Conservation (phyloP, 2,113 vertebrate genomes). For the Spilogale gracilis region DNA sequence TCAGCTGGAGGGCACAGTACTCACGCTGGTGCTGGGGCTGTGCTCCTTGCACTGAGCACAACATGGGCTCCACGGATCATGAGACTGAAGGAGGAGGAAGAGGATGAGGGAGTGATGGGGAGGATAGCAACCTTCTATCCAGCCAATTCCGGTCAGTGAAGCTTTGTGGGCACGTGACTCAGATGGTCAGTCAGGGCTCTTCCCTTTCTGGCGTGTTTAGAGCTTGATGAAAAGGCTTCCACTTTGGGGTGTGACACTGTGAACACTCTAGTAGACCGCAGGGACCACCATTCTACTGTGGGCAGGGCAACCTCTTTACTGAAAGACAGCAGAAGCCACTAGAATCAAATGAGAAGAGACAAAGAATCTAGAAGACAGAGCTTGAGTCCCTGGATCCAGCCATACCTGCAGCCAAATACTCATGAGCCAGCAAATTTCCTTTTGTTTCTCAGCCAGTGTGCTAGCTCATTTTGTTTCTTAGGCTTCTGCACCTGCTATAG, state of each 20-base stretch:
- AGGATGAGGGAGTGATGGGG: no score
- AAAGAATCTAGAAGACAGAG: not conserved
- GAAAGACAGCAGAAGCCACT: not conserved
- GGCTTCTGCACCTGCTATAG: not conserved
- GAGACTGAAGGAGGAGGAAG: not conserved
- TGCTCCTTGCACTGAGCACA: accelerated
- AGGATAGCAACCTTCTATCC: not conserved
- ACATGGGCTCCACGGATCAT: accelerated
- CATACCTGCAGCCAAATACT: not conserved
- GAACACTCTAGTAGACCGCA: not conserved
- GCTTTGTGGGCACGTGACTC: not conserved
- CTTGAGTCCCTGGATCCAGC: not conserved
- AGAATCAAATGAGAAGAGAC: not conserved
- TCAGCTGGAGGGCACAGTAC: not conserved
- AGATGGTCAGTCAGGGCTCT: not conserved
- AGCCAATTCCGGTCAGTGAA: accelerated
- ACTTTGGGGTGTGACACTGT: not conserved
- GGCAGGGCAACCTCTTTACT: no score
- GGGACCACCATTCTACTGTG: no score
- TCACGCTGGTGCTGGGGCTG: not conserved
- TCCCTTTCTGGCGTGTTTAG: not conserved
- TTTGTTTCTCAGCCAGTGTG: not conserved
- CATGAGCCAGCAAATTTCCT: not conserved
- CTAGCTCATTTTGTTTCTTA: not conserved
- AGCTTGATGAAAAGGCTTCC: not conserved